These are phyloP conservation scores for Ischnus inquisitorius DNA, from an alignment of 2,888 invertebrate genomes.

Conservation along the genomic window DNA sequence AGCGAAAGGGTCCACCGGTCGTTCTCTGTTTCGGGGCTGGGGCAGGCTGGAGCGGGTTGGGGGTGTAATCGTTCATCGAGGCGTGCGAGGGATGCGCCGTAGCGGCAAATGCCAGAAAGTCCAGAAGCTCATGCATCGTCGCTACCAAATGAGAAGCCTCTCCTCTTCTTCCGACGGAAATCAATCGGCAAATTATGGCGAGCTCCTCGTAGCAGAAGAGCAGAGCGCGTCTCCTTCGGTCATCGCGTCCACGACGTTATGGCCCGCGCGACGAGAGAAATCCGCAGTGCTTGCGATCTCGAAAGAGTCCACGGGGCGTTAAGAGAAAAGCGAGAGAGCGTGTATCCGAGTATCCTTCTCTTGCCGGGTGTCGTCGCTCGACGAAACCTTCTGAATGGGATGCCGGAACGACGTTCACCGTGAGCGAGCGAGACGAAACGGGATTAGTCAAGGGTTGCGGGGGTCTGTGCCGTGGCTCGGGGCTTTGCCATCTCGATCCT, in stretches of 20 bases:
- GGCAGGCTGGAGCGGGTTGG: no score
- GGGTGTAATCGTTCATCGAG: slow-evolving; percentile 64
- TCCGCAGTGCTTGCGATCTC: slow-evolving; percentile 39
- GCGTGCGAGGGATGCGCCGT: slow-evolving; percentile 52
- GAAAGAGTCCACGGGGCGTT: slow-evolving; percentile 6
- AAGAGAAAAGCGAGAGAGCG: slow-evolving; percentile 19
- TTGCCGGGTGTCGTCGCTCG: slow-evolving; percentile 44
- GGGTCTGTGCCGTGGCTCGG: slow-evolving; percentile 77
- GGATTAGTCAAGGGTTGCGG: slow-evolving; percentile 83
- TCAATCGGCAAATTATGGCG: not conserved
- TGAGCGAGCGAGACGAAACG: slow-evolving; percentile 83
- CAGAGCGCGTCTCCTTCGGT: not conserved
- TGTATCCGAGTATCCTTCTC: slow-evolving; percentile 7
- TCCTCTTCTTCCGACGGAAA: slow-evolving; percentile 53
- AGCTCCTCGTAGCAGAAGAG: not conserved
- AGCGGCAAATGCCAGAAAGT: slow-evolving; percentile 49
- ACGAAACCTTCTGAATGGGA: slow-evolving; percentile 74
- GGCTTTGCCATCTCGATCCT: slow-evolving; percentile 72
- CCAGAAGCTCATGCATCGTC: slow-evolving; percentile 53
- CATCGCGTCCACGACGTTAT: not conserved
- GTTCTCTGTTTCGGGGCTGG: slow-evolving; percentile 57
- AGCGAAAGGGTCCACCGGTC: slow-evolving; percentile 62
- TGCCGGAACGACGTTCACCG: slow-evolving; percentile 72
- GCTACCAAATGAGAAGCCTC: slow-evolving; percentile 56
- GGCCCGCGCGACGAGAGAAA: not conserved